phyloP scores from a whole-genome alignment of 2,888 invertebrate genomes.

The Catocala sponsa region DNA sequence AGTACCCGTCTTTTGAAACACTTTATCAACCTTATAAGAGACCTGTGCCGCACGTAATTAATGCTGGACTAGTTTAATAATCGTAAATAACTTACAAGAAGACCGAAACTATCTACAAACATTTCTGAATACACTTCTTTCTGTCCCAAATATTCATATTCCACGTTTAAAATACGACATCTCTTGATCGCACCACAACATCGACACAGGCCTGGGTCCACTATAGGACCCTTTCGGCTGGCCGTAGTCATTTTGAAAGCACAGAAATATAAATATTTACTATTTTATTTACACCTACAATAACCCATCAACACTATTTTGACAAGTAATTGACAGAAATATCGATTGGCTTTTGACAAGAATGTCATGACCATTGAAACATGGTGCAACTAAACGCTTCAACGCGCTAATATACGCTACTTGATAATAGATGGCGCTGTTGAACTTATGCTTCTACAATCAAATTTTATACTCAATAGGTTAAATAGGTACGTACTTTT shows the following conservation, averaged over 20 bases:
- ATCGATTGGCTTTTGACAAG: constrained; percentile 26
- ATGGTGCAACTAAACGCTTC: constrained; percentile 7
- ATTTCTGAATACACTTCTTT: constrained; percentile 78
- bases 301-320: constrained; percentile 13
- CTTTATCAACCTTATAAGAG: too few species aligned
- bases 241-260: constrained; percentile 48
- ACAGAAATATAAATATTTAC: constrained; percentile 37
- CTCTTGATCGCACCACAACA: constrained; percentile 76
- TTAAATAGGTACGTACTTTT: too few species aligned
- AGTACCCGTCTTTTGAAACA: too few species aligned
- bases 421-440: constrained; percentile 21
- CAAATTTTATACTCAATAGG: too few species aligned
- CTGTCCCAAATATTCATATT: constrained; percentile 73
- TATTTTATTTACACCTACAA: constrained; percentile 5
- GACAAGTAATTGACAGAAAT: constrained; percentile 21
- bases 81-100: constrained; percentile 63
- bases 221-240: constrained; percentile 68
- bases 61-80: background rate
- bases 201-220: constrained; percentile 73
- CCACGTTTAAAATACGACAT: constrained; percentile 74
- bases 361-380: background rate
- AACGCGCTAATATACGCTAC: background rate
- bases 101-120: constrained; percentile 78
- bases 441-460: too few species aligned
- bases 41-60: too few species aligned